Evolutionary conservation across 2,113 vertebrate species (phyloP), one percentile per base, ranked within the genome.

Genomic region (Uria aalge): DNA sequence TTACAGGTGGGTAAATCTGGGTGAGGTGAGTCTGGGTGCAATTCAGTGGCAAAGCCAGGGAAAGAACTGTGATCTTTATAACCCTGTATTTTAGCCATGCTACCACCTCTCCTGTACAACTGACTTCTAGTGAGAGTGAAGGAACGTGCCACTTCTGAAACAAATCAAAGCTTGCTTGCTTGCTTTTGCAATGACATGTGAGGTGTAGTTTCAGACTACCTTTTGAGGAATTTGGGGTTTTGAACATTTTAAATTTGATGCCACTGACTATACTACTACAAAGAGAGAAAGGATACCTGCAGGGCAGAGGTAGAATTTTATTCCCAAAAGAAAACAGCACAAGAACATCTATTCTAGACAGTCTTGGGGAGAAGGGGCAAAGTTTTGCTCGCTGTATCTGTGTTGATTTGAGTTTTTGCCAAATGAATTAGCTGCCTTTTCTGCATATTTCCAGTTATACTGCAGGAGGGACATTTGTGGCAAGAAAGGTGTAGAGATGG

Each of bases 211-310:
- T 88, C 79, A 76, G 15, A 5, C 8, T 57, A 38, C 8, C 32
- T 91, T 96, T 71, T 94, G 90, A 93, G 78, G 75, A 95, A 80
- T 90, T 88, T 56, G 23, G 36, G 43, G 67, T 5, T 93, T 92
- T 91, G 76, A 92, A 91, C 83, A 93, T 92, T 93, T 96, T 93
- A 84, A 92, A 95, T 72, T 68, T 67, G 48, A 56, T 92, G 43
- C 38, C 43, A 85, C 69, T 68, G 56, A 81, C 66, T 87, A 14
- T 38, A n/a, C 32, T 59, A n/a, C 73, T 88, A 59, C 72, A 78
- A 95, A 94, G 66, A 81, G 77, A 87, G 22, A 94, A 85, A 91
- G 23, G 57, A 92, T 87, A 82, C 73, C 94, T 94, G 74, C 67
- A 88, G 87, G 80, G 86, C 32, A 94, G 45, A 92, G 86, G 73